A percentile compares a stretch with the other conserved stretches of the same genome.
Evolutionary conservation across 2,888 invertebrate genomes (phyloP).

Genomic region (Marronus borbonicus): DNA sequence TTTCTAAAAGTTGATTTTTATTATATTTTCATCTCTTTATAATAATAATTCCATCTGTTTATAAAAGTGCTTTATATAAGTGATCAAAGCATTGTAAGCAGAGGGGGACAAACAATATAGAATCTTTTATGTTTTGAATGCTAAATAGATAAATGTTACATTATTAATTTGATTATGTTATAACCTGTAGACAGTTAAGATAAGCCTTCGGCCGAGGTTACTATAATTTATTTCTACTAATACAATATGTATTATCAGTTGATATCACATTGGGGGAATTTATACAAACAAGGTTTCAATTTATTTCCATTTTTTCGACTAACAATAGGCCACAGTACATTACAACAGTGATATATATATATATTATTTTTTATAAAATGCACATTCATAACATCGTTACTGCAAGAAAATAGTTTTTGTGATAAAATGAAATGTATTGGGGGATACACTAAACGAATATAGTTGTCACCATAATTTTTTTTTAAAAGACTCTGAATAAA

Average conservation of each 20-base stretch:
- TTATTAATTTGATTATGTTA: slow-evolving; percentile 61
- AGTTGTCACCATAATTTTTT: not conserved
- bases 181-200: slow-evolving; percentile 60
- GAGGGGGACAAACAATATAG: slow-evolving; percentile 18
- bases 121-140: slow-evolving; percentile 55
- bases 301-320: slow-evolving; percentile 46
- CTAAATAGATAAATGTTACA: slow-evolving; percentile 54
- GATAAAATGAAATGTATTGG: slow-evolving; percentile 26
- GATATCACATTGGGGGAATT: slow-evolving; percentile 64
- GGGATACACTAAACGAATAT: slow-evolving; percentile 22
- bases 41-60: slow-evolving; percentile 47
- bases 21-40: not conserved
- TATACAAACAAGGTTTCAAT: slow-evolving; percentile 48
- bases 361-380: slow-evolving; percentile 40
- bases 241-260: slow-evolving; percentile 65
- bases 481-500: slow-evolving; percentile 26
- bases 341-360: slow-evolving; percentile 40
- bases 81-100: slow-evolving; percentile 25
- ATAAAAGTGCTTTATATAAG: slow-evolving; percentile 51
- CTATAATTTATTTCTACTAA: slow-evolving; percentile 53
- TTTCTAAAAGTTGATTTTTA: slow-evolving; percentile 60
- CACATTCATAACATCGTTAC: slow-evolving; percentile 45
- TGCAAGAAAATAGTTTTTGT: slow-evolving; percentile 32
- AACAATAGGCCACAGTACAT: slow-evolving; percentile 50
- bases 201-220: slow-evolving; percentile 51